Evolutionary conservation across 1,140 invertebrate genomes (phyloP).

Genomic region (Bombus confusus): DNA sequence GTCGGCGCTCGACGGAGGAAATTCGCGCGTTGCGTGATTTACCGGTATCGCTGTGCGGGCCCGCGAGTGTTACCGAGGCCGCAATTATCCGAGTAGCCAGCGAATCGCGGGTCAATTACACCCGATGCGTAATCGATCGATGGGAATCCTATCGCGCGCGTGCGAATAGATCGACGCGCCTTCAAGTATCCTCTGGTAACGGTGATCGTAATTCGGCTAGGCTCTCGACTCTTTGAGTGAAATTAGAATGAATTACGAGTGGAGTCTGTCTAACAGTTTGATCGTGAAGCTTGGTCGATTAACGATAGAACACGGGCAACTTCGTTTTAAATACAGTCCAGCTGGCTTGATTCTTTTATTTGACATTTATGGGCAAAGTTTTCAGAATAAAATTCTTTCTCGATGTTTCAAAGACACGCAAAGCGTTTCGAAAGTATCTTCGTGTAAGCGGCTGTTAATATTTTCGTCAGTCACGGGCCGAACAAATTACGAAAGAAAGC

Average conservation of each 20-base stretch:
- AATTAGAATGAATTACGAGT: neutral
- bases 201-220: neutral
- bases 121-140: slow-evolving; percentile 2
- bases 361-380: neutral
- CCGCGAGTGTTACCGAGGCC: slow-evolving; percentile 29
- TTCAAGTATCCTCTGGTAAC: no score
- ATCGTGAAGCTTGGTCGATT: neutral
- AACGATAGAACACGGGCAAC: neutral
- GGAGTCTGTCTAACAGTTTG: neutral
- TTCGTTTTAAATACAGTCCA: neutral
- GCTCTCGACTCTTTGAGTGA: neutral
- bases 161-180: neutral
- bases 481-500: neutral
- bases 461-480: neutral
- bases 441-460: neutral
- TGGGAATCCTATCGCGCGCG: slow-evolving; percentile 1
- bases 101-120: slow-evolving; percentile 43
- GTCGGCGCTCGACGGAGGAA: neutral
- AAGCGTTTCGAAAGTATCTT: neutral
- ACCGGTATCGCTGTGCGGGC: slow-evolving; percentile 34
- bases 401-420: neutral
- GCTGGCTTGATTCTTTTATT: neutral
- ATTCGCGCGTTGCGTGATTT: slow-evolving; percentile 40
- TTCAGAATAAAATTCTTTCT: neutral
- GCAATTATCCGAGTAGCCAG: slow-evolving; percentile 43